These are phyloP conservation scores for Coelinius sp. DNA, from an alignment of 2,888 invertebrate genomes.

Conservation along the genomic window DNA sequence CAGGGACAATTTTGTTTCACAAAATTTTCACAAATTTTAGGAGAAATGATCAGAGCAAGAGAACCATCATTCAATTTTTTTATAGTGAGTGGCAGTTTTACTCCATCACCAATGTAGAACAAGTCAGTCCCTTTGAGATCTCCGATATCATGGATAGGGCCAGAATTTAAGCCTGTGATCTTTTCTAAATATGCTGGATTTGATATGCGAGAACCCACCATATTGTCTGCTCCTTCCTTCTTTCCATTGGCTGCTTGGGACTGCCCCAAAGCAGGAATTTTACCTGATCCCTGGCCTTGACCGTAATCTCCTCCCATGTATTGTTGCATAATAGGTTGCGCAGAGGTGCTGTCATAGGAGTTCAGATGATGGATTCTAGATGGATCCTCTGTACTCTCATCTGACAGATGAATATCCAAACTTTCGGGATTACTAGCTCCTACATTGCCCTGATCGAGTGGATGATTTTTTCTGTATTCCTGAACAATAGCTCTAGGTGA, in stretches of 20 bases:
- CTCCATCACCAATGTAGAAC: slow-evolving; percentile 61
- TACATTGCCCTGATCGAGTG: background rate
- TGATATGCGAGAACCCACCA: background rate
- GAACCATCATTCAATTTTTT: slow-evolving; percentile 58
- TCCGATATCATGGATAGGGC: slow-evolving; percentile 7
- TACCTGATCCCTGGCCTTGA: too few species aligned
- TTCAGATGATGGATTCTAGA: too few species aligned
- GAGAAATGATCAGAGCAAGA: slow-evolving; percentile 58
- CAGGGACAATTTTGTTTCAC: slow-evolving; percentile 57
- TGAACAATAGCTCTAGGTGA: slow-evolving; percentile 51
- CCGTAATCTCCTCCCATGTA: too few species aligned
- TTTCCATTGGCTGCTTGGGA: background rate
- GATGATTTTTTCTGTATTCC: slow-evolving; percentile 53
- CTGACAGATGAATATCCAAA: too few species aligned
- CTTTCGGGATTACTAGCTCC: too few species aligned
- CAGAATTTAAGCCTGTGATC: slow-evolving; percentile 24
- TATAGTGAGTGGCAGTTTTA: slow-evolving; percentile 61
- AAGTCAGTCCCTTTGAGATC: slow-evolving; percentile 52
- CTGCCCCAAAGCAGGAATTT: too few species aligned
- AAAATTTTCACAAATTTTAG: slow-evolving; percentile 56
- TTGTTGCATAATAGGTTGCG: too few species aligned
- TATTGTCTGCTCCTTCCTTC: background rate
- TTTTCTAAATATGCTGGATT: slow-evolving; percentile 42
- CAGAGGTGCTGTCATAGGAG: too few species aligned
- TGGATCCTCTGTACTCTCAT: too few species aligned